A percentile compares a stretch with the other conserved stretches of the same genome.
Evolutionary conservation across 2,797 vertebrate genomes (phyloP).

Genomic region (Mus spretus): DNA sequence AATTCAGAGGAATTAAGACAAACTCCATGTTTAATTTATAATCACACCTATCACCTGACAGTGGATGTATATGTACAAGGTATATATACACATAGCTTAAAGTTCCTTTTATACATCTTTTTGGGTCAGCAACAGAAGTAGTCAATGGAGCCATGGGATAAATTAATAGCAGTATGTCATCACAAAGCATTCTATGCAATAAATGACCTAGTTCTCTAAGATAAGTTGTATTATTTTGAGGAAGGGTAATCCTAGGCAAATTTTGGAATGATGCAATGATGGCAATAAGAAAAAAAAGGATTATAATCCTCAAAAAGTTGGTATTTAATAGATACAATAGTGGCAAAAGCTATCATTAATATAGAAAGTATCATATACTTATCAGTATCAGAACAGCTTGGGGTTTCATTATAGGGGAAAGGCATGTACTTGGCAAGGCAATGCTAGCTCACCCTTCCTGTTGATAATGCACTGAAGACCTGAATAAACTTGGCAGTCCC

Average conservation of each 20-base stretch:
- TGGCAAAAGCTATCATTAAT: neutral
- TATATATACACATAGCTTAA: neutral
- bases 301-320: neutral
- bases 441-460: slow-evolving; percentile 31
- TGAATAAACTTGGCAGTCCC: slow-evolving; percentile 74
- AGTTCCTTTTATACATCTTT: neutral
- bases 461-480: slow-evolving; percentile 69
- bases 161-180: slow-evolving; percentile 37
- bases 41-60: slow-evolving; percentile 39
- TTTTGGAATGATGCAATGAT: slow-evolving; percentile 16
- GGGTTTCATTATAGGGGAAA: neutral
- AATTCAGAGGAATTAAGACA: slow-evolving; percentile 19
- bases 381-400: neutral
- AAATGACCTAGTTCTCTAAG: slow-evolving; percentile 35
- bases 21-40: slow-evolving; percentile 32
- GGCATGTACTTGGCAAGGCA: slow-evolving; percentile 3
- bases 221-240: neutral
- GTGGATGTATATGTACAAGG: neutral
- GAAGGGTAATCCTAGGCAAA: slow-evolving; percentile 20
- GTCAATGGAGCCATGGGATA: neutral
- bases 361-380: neutral
- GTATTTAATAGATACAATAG: neutral
- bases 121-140: neutral
- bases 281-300: neutral
- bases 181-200: neutral